phyloP scores from a whole-genome alignment of 2,797 vertebrate genomes.

The Selene dorsalis region DNA sequence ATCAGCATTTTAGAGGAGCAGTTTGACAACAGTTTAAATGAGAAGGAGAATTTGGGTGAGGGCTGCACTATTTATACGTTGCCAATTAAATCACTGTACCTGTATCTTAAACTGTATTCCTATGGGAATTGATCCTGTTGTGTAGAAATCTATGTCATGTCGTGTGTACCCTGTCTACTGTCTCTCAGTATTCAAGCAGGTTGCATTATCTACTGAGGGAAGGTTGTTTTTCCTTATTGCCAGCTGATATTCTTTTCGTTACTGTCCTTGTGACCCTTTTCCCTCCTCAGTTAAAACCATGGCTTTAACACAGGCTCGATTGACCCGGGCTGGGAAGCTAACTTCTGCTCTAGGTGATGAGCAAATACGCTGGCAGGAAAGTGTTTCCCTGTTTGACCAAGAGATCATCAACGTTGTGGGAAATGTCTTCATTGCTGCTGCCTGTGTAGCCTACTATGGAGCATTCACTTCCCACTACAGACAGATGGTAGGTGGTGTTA shows the following conservation, averaged over 20 bases:
- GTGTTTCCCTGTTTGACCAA: conserved; percentile 84
- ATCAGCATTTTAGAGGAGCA: conserved; percentile 86
- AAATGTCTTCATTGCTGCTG: conserved; percentile 90
- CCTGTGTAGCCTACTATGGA: conserved; percentile 89
- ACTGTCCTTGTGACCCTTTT: not conserved
- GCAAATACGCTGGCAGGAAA: conserved; percentile 89
- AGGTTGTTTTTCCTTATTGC: not conserved
- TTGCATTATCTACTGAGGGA: no score
- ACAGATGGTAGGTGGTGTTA: conserved; percentile 74
- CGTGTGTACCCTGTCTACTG: no score
- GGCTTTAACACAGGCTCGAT: conserved; percentile 85
- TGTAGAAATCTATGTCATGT: not conserved
- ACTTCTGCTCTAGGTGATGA: conserved; percentile 87
- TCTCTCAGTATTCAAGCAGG: no score
- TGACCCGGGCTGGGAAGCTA: conserved; percentile 86
- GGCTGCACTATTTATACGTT: not conserved
- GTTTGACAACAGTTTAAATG: conserved; percentile 84
- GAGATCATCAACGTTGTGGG: conserved; percentile 87
- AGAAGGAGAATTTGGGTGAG: conserved; percentile 88
- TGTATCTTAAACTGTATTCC: conserved; percentile 8
- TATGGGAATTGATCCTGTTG: not conserved
- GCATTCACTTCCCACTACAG: conserved; percentile 90
- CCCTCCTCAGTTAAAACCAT: conserved; percentile 79
- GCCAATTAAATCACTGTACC: not conserved
- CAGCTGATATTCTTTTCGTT: not conserved